These are phyloP conservation scores for Drosophila histrio DNA, from an alignment of 2,888 invertebrate genomes.

Conservation along the genomic window DNA sequence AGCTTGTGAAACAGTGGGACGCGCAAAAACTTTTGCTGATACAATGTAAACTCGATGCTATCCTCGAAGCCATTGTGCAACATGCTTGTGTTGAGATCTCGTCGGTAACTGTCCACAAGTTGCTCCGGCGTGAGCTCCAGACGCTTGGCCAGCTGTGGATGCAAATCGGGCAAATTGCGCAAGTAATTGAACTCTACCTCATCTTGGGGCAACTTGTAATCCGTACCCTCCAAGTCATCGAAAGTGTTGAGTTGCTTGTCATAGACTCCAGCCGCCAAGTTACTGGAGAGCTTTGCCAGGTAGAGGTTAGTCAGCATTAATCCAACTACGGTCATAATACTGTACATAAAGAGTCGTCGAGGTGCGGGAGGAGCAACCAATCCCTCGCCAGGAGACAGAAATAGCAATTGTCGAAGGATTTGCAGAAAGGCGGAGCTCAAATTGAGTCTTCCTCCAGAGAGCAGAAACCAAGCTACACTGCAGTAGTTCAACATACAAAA, in stretches of 20 bases:
- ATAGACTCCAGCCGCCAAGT: slow-evolving; percentile 61
- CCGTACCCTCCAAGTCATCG: slow-evolving; percentile 54
- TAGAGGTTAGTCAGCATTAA: slow-evolving; percentile 67
- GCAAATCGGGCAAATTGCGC: slow-evolving; percentile 45
- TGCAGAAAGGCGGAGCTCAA: slow-evolving; percentile 47
- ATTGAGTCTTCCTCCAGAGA: slow-evolving; percentile 14
- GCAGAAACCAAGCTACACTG: slow-evolving; percentile 43
- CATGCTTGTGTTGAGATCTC: slow-evolving; percentile 51
- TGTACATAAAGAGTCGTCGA: slow-evolving; percentile 38
- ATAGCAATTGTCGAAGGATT: slow-evolving; percentile 36
- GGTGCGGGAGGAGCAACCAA: slow-evolving; percentile 10
- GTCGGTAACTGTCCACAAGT: slow-evolving; percentile 34
- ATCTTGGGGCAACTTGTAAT: slow-evolving; percentile 45
- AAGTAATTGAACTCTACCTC: slow-evolving; percentile 32
- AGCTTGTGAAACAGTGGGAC: slow-evolving; percentile 58
- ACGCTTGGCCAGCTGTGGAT: slow-evolving; percentile 51
- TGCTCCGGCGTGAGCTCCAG: slow-evolving; percentile 31
- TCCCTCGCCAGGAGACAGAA: slow-evolving; percentile 31
- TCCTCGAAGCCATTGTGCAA: slow-evolving; percentile 58
- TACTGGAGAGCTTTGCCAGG: slow-evolving; percentile 59
- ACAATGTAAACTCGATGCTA: slow-evolving; percentile 57
- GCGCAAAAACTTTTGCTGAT: slow-evolving; percentile 65
- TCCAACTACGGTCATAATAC: slow-evolving; percentile 49
- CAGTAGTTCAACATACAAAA: slow-evolving; percentile 46
- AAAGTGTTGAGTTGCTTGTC: slow-evolving; percentile 57